Base-by-base conservation (phyloP, 1,140 invertebrate species). In the Lanistes nyassanus region DNA sequence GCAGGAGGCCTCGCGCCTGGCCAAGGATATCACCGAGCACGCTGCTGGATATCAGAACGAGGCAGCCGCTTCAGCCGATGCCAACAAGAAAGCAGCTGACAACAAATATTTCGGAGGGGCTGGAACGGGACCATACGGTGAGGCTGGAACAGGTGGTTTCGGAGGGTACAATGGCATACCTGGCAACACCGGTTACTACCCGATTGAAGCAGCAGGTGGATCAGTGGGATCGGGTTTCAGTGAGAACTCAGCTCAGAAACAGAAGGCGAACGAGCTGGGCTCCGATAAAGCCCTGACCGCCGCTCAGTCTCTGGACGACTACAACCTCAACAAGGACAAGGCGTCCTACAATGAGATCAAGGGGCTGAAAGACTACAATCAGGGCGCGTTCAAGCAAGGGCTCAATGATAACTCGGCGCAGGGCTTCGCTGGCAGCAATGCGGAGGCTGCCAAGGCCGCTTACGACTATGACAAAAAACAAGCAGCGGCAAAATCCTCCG, bases 31-130 rank as follows among this genome's bases (percentile, higher is more conserved):
- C 34, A 65, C 69, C 29, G 60, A 76, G 55, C 75, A 79, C 29
- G 75, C 64, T 29, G 47, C 51, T 58, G 74, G 65, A 16, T 76
- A 74, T 71, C 29, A 71, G 36, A 75, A 75, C 26, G 58, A 76
- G 36, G 78, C 78, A 34, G 64, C 51, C 29, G 75, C 70, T 31
- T 60, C 37, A 16, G 67, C 75, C 34, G 78, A 71, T 51, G 53
- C 69, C 56, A 65, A 42, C 34, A 47, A 68, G 6, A 58, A 64
- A 13, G 68, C 65, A 36, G 58, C 58, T n/a, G 74, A 79, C 60
- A 75, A 75, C 36, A 76, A 76, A 65, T 79, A 68, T 60, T 79
- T 76, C 60, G 71, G 71, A 3, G 78, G 77, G 13, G 70, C 62
- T 19, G 55, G 64, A 19, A 47, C 31, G 39, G 51, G 42, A 34